Percentiles rank a stretch among this genome's conserved stretches.
Evolutionary conservation across 2,888 invertebrate genomes (phyloP).

Genomic region (Conops quadrifasciatus): DNA sequence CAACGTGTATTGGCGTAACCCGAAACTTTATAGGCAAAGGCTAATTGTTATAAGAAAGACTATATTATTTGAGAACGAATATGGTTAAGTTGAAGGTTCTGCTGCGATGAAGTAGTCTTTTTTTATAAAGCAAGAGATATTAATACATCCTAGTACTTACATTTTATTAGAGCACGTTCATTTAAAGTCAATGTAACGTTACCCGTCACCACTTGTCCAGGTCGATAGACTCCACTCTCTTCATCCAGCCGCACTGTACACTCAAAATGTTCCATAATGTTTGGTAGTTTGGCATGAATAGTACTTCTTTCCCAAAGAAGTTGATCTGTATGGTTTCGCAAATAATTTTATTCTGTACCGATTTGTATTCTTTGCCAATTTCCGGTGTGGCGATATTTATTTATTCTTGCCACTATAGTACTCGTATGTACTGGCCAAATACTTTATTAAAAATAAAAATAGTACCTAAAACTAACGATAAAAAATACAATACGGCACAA

Average conservation of each 20-base stretch:
- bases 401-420: no score
- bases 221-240: slow-evolving; percentile 46
- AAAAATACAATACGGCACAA: no score
- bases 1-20: slow-evolving; percentile 56
- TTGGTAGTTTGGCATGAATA: background rate
- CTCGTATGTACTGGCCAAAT: no score
- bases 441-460: no score
- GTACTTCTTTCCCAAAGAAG: background rate
- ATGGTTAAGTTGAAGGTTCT: background rate
- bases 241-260: slow-evolving; percentile 52
- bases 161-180: slow-evolving; percentile 53
- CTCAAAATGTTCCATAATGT: background rate
- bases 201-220: slow-evolving; percentile 55
- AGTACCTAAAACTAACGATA: no score
- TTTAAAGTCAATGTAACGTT: slow-evolving; percentile 44
- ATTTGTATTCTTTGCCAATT: no score
- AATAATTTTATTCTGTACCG: no score
- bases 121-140: no score
- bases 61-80: background rate
- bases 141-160: slow-evolving; percentile 41
- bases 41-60: slow-evolving; percentile 40
- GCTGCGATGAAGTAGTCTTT: background rate
- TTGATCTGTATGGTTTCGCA: no score
- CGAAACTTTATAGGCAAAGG: slow-evolving; percentile 52
- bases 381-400: no score